These are phyloP conservation scores for Parascotia fuliginaria DNA, from an alignment of 2,888 invertebrate species.

Conservation along the genomic window DNA sequence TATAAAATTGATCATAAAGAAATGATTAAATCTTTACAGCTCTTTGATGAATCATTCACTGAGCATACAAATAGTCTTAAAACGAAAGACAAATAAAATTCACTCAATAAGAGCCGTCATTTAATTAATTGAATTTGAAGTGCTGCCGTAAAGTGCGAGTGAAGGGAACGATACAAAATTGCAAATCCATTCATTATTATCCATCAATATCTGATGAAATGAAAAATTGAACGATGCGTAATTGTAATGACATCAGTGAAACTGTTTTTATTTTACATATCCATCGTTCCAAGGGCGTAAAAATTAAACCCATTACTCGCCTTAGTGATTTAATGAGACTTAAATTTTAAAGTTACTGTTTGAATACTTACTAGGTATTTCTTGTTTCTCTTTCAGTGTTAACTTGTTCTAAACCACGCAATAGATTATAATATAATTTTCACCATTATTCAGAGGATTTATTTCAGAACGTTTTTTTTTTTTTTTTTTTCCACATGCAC, in stretches of 20 bases:
- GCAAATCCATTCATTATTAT: conserved; percentile 40
- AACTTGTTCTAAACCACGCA: no score
- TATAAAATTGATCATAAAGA: neutral
- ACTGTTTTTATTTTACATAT: conserved; percentile 1
- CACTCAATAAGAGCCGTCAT: conserved; percentile 23
- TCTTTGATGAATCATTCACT: neutral
- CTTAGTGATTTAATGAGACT: neutral
- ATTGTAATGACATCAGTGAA: conserved; percentile 4
- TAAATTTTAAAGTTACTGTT: neutral
- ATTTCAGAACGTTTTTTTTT: no score
- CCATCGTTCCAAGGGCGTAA: conserved; percentile 1
- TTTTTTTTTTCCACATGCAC: no score
- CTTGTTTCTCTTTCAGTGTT: no score
- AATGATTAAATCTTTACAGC: neutral
- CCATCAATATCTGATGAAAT: conserved; percentile 19
- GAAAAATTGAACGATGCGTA: conserved; percentile 23
- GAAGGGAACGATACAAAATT: conserved; percentile 37
- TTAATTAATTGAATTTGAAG: conserved; percentile 34
- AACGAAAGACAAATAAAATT: conserved; percentile 18
- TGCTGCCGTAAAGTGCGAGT: neutral
- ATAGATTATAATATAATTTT: no score
- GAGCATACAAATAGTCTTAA: conserved; percentile 6
- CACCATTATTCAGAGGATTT: no score
- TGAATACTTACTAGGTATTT: no score
- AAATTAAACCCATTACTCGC: conserved; percentile 1